Percentiles rank a stretch among this genome's conserved stretches.
These are phyloP conservation scores for Gopherus flavomarginatus DNA, from an alignment of 2,113 vertebrate genomes.

Conservation along the genomic window DNA sequence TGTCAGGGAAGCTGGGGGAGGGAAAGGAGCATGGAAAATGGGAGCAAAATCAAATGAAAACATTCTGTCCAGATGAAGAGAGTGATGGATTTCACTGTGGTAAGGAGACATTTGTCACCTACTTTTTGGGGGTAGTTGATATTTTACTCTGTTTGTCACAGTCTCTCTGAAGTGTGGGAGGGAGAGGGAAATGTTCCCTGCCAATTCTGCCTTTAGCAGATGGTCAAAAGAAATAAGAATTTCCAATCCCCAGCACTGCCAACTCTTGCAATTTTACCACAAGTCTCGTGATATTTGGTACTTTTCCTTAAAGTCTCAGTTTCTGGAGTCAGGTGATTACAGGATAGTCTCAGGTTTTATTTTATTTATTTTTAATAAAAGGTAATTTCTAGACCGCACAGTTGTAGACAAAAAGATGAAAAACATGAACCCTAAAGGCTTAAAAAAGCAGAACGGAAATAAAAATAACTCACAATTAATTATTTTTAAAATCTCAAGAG, in stretches of 20 bases:
- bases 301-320: not conserved
- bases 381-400: not conserved
- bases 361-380: not conserved
- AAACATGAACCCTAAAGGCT: not conserved
- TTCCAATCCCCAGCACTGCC: not conserved
- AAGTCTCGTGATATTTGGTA: accelerated
- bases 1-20: slow-evolving; percentile 26
- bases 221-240: not conserved
- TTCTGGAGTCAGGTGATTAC: not conserved
- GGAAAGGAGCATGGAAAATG: not conserved
- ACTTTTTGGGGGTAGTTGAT: not conserved
- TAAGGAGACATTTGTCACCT: not conserved
- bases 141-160: not conserved
- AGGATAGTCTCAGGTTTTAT: not conserved
- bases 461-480: not conserved
- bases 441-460: not conserved
- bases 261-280: not conserved
- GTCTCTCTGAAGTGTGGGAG: not conserved
- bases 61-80: not conserved
- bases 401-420: not conserved
- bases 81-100: not conserved
- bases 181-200: not conserved
- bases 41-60: not conserved
- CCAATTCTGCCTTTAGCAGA: not conserved
- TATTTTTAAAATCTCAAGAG: not conserved